A percentile compares a stretch with the other conserved stretches of the same genome.
These are phyloP conservation scores for Mionectes olivaceus DNA, from an alignment of 2,797 vertebrate species.

Conservation along the genomic window DNA sequence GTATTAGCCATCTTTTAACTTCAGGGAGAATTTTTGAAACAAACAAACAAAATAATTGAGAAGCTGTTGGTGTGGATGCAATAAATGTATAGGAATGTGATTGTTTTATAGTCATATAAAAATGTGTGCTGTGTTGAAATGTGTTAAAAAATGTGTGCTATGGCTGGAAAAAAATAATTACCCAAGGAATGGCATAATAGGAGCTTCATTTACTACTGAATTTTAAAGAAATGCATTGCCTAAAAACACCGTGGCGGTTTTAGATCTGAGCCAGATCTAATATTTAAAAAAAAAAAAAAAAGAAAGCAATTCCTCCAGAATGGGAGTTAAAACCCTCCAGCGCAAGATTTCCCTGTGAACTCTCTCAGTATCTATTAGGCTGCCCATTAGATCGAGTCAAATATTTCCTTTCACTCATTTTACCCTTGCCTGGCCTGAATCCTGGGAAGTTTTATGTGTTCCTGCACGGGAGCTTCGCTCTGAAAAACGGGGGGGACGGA, in stretches of 20 bases:
- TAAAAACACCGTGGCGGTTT: background rate
- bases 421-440: background rate
- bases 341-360: background rate
- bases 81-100: background rate
- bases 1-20: background rate
- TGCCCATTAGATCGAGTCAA: background rate
- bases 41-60: background rate
- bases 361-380: background rate
- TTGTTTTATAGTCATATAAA: background rate
- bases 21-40: background rate
- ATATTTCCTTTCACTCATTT: constrained; percentile 29
- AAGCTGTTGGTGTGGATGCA: accelerated
- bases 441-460: constrained; percentile 2
- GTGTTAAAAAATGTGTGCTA: background rate
- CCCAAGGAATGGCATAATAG: background rate
- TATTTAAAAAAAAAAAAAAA: too few relatives aligned
- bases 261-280: background rate
- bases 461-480: background rate
- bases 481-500: background rate
- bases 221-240: background rate
- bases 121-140: background rate
- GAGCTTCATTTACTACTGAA: accelerated
- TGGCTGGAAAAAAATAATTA: background rate
- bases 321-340: background rate
- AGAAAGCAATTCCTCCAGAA: background rate